phyloP scores from a whole-genome alignment of 2,113 vertebrate species.

The Osmerus mordax region DNA sequence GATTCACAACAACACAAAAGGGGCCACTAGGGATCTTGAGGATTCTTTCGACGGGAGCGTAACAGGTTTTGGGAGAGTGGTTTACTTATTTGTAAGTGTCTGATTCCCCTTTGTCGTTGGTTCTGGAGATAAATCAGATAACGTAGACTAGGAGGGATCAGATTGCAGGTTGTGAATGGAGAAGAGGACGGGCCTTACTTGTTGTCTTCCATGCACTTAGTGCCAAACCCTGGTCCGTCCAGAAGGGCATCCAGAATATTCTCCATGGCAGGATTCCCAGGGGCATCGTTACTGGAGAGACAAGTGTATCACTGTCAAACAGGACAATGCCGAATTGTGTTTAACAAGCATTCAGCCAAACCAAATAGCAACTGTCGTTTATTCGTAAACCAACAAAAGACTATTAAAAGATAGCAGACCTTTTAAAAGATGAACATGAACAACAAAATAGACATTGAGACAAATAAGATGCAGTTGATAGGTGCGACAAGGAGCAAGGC shows the following conservation, averaged over 20 bases:
- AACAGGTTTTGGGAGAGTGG: background rate
- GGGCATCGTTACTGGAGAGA: conserved; percentile 75
- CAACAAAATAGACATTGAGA: background rate
- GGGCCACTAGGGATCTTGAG: too few species aligned
- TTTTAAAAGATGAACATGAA: background rate
- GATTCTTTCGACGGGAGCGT: too few species aligned
- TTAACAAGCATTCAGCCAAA: background rate
- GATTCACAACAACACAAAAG: too few species aligned
- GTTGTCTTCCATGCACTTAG: conserved; percentile 59
- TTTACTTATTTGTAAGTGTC: background rate
- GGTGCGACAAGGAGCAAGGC: too few species aligned
- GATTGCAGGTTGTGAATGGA: background rate
- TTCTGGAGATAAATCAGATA: background rate
- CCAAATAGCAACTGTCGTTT: background rate
- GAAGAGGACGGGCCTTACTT: conserved; percentile 46
- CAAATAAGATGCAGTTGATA: too few species aligned
- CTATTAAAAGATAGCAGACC: background rate
- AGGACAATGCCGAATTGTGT: background rate
- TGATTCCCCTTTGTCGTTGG: background rate
- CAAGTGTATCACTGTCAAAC: background rate
- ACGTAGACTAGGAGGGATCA: background rate
- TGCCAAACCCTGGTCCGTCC: conserved; percentile 75
- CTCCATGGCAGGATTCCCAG: conserved; percentile 48
- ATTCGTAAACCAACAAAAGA: background rate
- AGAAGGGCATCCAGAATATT: conserved; percentile 75